Conservation (phyloP, 2,888 invertebrate genomes). For the Stegophylla sp. region DNA sequence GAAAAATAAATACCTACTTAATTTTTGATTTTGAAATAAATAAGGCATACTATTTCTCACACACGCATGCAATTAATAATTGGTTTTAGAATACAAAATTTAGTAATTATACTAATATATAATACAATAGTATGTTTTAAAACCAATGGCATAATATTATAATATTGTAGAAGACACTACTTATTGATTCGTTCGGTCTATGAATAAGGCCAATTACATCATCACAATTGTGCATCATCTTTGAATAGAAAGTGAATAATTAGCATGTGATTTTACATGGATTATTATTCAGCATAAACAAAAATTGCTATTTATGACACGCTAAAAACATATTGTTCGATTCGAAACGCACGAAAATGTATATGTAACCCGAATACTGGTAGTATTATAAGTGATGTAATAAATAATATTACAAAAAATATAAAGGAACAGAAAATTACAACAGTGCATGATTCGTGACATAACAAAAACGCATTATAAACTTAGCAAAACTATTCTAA, state of each 20-base stretch:
- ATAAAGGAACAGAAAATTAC: no score
- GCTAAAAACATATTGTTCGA: background rate
- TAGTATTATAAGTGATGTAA: background rate
- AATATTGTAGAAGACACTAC: no score
- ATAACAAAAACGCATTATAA: background rate
- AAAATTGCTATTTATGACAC: background rate
- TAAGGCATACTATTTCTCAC: no score
- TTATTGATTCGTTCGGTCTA: no score
- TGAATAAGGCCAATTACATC: background rate
- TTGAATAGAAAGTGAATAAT: conserved; percentile 15
- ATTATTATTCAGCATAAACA: background rate
- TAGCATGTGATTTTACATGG: background rate
- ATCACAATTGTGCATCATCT: background rate
- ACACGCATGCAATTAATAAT: no score
- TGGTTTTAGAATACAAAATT: no score
- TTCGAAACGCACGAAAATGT: background rate
- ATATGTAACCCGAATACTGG: background rate
- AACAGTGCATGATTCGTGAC: background rate
- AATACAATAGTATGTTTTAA: no score
- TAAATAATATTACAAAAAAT: background rate
- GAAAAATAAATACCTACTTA: no score
- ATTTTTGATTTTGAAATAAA: no score
- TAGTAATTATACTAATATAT: no score
- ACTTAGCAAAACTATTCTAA: no score
- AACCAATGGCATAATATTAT: no score